A percentile compares a stretch with the other conserved stretches of the same genome.
These are phyloP conservation scores for Myotis myotis DNA, from an alignment of 2,797 vertebrate species.

Conservation along the genomic window DNA sequence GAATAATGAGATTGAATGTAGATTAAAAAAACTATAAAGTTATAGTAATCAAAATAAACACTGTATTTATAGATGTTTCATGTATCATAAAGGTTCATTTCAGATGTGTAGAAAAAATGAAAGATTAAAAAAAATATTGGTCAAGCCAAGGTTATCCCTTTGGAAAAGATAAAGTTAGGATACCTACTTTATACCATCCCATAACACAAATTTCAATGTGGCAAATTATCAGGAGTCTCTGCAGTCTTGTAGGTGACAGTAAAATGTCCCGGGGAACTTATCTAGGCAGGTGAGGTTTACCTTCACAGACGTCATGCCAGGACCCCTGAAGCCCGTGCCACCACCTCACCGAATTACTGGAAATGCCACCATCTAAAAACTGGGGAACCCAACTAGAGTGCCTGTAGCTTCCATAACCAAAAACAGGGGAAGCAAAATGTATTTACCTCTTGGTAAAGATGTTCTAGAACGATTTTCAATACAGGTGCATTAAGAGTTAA, in stretches of 20 bases:
- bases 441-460: not conserved
- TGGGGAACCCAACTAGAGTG: not conserved
- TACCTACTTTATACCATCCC: not conserved
- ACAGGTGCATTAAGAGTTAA: not conserved
- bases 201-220: not conserved
- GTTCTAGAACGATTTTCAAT: not conserved
- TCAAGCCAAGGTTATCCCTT: not conserved
- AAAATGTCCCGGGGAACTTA: not conserved
- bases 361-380: not conserved
- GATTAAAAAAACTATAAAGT: not conserved
- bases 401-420: not conserved
- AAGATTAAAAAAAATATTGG: not conserved
- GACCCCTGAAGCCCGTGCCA: not conserved
- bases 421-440: not conserved
- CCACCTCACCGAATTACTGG: not conserved
- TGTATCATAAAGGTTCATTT: not conserved
- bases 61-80: not conserved
- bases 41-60: not conserved
- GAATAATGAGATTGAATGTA: not conserved
- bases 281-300: not conserved
- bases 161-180: not conserved
- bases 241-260: not conserved
- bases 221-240: not conserved
- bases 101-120: not conserved
- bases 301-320: not conserved